Percentiles rank a stretch among this genome's conserved stretches.
Evolutionary conservation across 2,797 vertebrate species (phyloP).

Genomic region (Acanthiza pusilla): DNA sequence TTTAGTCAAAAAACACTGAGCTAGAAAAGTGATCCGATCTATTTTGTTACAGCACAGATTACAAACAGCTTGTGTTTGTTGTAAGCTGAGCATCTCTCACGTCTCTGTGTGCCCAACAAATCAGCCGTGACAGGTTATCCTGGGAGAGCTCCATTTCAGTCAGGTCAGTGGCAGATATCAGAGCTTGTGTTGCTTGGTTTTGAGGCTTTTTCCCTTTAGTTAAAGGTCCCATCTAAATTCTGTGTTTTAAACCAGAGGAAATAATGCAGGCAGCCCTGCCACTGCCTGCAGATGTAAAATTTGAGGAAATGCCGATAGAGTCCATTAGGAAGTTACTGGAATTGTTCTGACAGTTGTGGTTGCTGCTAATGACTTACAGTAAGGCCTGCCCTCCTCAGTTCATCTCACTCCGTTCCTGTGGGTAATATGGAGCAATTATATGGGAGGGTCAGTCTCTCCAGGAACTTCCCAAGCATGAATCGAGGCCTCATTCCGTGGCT

Average conservation of each 20-base stretch:
- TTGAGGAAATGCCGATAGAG: slow-evolving; percentile 28
- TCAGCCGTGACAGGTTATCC: background rate
- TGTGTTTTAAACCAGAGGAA: background rate
- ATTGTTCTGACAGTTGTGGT: slow-evolving; percentile 71
- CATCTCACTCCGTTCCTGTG: slow-evolving; percentile 34
- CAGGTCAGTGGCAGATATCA: background rate
- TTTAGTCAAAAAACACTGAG: background rate
- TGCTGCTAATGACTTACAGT: slow-evolving; percentile 72
- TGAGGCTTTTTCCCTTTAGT: background rate
- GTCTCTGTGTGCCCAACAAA: background rate
- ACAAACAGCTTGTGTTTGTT: background rate
- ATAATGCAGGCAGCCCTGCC: background rate
- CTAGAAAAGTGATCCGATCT: background rate
- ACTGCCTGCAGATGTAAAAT: background rate
- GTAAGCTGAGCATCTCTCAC: background rate
- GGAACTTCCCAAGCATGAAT: background rate
- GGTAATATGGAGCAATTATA: slow-evolving; percentile 54
- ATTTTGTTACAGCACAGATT: background rate
- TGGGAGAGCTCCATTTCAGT: background rate
- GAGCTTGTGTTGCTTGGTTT: background rate
- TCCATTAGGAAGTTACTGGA: slow-evolving; percentile 77
- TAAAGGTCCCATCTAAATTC: background rate
- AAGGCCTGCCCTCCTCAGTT: slow-evolving; percentile 50
- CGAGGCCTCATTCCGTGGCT: background rate
- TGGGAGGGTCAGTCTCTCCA: slow-evolving; percentile 2